Percentiles rank a stretch among this genome's conserved stretches.
Conservation (phyloP, 2,113 vertebrate genomes). For the Crotalus helleri region DNA sequence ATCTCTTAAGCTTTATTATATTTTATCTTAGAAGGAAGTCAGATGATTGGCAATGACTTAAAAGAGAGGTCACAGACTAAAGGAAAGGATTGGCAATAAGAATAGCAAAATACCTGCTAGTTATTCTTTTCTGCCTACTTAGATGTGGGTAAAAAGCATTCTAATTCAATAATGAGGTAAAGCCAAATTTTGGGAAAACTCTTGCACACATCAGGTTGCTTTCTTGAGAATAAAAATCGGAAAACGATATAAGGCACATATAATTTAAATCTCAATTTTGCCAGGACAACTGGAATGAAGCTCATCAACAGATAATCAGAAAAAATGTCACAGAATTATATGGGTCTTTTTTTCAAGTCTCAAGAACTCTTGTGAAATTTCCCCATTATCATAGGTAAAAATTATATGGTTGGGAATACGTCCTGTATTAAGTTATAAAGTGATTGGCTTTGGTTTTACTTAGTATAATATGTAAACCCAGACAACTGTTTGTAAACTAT, state of each 20-base stretch:
- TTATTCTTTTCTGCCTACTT: neutral
- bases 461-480: neutral
- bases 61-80: neutral
- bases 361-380: neutral
- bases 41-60: neutral
- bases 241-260: neutral
- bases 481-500: neutral
- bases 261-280: neutral
- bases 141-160: neutral
- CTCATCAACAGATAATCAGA: neutral
- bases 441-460: neutral
- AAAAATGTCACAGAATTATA: conserved; percentile 2
- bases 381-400: neutral
- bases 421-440: neutral
- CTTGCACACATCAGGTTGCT: neutral
- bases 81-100: neutral
- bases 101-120: neutral
- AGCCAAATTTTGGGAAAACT: neutral
- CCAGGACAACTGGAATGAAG: neutral
- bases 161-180: neutral
- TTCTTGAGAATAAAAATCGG: neutral
- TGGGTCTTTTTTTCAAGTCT: neutral
- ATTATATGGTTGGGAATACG: neutral
- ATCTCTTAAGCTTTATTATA: neutral
- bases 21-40: neutral